Base-by-base conservation (phyloP, 2,113 vertebrate species). In the Rattus rattus region DNA sequence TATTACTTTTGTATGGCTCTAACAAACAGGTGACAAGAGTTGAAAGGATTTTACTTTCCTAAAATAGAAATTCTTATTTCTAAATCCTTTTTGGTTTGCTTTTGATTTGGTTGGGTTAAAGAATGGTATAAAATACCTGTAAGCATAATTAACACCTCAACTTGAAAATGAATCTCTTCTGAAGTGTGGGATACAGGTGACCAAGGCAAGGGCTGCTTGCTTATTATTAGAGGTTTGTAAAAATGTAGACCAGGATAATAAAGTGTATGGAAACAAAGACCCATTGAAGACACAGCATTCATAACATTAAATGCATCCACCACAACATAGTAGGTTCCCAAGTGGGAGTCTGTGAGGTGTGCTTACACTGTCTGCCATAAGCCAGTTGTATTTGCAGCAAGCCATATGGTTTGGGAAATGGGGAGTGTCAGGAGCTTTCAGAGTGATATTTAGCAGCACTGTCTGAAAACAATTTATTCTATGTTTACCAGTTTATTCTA, bases 391-490 rank as follows among this genome's bases (percentile, higher is more conserved):
- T 97, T 91, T 92, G 73, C 83, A 87, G 94, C 81, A 89, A 83
- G 92, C 88, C 96, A 97, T 97, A 97, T 97, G 95, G 88, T 91
- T 95, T 94, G 95, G 97, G 91, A 91, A 93, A 77, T 61, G 39
- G 94, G 72, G 96, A 95, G 13, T 94, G 92, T 81, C 56, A 87
- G 56, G 11, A 96, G 56, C 96, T 95, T 92, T 59, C 77, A 86
- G 76, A 96, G 76, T 87, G 69, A 97, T 96, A 97, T 92, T 96
- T 91, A 95, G 88, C 36, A 81, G 39, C 24, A 43, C 61, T 93
- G 30, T 79, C 33, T 88, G 67, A 92, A 96, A 97, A 95, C 88
- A 92, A 79, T 90, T 69, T 61, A 88, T 72, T 70, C 79, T 19
- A 54, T 92, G 39, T 96, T 93, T 96, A 80, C 75, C 79, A 96